These are phyloP conservation scores for Hylyphantes graminicola DNA, from an alignment of 1,140 invertebrate species.

Conservation along the genomic window DNA sequence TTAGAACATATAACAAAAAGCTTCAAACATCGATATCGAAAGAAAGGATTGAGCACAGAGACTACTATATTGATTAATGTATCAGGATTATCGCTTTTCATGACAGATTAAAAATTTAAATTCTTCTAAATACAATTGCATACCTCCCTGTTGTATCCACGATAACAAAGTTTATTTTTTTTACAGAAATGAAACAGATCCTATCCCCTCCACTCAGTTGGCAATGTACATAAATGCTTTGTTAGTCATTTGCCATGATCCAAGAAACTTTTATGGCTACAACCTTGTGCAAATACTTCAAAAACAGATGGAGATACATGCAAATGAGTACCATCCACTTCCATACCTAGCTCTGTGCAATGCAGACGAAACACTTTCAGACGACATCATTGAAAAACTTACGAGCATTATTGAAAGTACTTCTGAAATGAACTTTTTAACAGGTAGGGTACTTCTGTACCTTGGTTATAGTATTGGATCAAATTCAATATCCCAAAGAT, in stretches of 20 bases:
- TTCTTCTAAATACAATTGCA: too few species aligned
- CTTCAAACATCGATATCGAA: too few species aligned
- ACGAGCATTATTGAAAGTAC: not conserved
- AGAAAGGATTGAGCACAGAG: too few species aligned
- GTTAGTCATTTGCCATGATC: conserved; percentile 21
- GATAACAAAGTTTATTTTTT: too few species aligned
- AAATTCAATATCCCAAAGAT: not conserved
- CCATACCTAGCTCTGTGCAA: conserved; percentile 24
- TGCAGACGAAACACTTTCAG: not conserved
- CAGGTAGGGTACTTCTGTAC: not conserved
- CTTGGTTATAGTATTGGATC: not conserved
- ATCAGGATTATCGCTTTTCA: too few species aligned
- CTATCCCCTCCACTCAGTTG: not conserved
- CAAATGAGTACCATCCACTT: not conserved
- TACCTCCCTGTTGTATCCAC: too few species aligned
- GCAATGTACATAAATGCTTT: conserved; percentile 19
- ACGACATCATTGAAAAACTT: not conserved
- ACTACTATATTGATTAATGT: too few species aligned
- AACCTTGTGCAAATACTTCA: not conserved
- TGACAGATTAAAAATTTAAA: too few species aligned
- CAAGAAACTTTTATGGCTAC: conserved; percentile 24
- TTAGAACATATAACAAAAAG: too few species aligned
- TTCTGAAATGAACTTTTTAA: not conserved
- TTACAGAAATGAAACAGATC: conserved; percentile 18
- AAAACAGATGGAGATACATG: not conserved